phyloP scores from a whole-genome alignment of 2,113 vertebrate species.

The Rhinoptilus africanus region DNA sequence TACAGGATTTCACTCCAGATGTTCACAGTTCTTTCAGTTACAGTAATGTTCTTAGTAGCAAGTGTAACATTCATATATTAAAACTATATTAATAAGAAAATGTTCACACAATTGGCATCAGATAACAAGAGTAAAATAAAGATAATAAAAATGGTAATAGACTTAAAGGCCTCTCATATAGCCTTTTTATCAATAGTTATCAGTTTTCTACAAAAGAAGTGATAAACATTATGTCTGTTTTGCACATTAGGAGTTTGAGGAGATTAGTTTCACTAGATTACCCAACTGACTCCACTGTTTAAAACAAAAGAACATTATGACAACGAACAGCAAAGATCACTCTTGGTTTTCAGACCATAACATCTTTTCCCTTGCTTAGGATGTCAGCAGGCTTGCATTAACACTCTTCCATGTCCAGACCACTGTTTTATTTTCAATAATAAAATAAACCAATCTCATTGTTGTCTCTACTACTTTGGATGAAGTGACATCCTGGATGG shows the following conservation, averaged over 20 bases:
- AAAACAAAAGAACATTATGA: not conserved
- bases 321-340: not conserved
- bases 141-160: not conserved
- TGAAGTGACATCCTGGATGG: fast-evolving
- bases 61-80: not conserved
- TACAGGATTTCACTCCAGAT: not conserved
- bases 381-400: not conserved
- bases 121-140: not conserved
- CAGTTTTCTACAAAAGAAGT: not conserved
- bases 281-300: not conserved
- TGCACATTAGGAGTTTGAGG: not conserved
- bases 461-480: not conserved
- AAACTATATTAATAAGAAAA: not conserved
- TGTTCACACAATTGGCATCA: not conserved
- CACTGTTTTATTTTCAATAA: not conserved
- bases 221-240: not conserved
- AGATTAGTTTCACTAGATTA: not conserved
- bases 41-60: not conserved
- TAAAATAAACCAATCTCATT: fast-evolving
- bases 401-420: fast-evolving
- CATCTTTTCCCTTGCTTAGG: not conserved
- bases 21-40: not conserved
- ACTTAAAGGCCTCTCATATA: not conserved
- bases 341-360: not conserved
- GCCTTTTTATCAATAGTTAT: not conserved